phyloP scores from a whole-genome alignment of 2,888 invertebrate genomes.

The Sarcophaga caerulescens region DNA sequence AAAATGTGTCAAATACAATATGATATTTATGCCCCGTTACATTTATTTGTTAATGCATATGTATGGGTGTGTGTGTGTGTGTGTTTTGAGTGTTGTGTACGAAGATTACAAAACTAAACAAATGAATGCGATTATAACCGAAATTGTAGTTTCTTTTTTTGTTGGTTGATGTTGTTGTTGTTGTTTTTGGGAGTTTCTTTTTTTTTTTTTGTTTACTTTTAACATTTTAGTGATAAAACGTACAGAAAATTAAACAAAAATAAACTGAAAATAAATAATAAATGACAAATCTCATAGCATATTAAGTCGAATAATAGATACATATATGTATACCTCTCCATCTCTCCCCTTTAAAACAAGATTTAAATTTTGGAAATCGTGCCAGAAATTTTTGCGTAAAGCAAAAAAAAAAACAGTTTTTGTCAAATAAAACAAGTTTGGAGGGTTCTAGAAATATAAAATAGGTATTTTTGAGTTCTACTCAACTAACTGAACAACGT shows the following conservation, averaged over 20 bases:
- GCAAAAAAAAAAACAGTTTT: too few species aligned
- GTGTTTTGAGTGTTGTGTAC: not conserved
- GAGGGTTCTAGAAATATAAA: too few species aligned
- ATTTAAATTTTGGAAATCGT: too few species aligned
- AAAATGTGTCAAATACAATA: slow-evolving; percentile 45
- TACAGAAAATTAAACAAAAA: slow-evolving; percentile 50
- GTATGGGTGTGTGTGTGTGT: not conserved
- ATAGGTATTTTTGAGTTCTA: too few species aligned
- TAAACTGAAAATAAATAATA: too few species aligned
- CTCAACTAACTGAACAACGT: too few species aligned
- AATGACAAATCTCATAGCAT: too few species aligned
- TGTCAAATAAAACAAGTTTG: too few species aligned
- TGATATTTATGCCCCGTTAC: slow-evolving; percentile 40
- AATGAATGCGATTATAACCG: slow-evolving; percentile 1
- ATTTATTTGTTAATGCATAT: not conserved
- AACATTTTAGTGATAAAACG: not conserved
- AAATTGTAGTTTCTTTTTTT: not conserved
- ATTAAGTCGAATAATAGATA: too few species aligned
- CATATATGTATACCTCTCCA: too few species aligned
- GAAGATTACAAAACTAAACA: slow-evolving; percentile 4
- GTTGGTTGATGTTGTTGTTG: not conserved
- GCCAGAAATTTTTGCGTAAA: too few species aligned
- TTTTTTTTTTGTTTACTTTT: slow-evolving; percentile 36
- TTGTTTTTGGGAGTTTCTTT: slow-evolving; percentile 22
- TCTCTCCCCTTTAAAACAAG: too few species aligned